A percentile compares a stretch with the other conserved stretches of the same genome.
Conservation (phyloP, 2,113 vertebrate species). For the Cichladusa arquata region DNA sequence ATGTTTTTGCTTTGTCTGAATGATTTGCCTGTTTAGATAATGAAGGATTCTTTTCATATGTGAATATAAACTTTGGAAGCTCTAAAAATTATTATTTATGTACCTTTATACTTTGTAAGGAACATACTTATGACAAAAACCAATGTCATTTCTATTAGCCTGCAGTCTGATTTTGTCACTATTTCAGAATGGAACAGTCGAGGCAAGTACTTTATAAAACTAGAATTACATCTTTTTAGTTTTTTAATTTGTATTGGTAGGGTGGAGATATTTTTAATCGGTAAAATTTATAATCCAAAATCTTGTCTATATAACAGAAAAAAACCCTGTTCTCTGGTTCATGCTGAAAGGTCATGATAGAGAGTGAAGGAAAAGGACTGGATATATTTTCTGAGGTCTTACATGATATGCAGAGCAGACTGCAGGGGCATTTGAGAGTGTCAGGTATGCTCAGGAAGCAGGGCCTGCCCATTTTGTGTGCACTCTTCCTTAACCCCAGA, state of each 20-base stretch:
- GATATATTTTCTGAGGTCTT: neutral
- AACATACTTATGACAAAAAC: neutral
- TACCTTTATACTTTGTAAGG: neutral
- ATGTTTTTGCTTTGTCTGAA: neutral
- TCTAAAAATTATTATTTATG: neutral
- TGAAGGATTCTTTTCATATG: neutral
- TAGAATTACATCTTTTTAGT: accelerated
- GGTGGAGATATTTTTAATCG: neutral
- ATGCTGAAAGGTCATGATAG: neutral
- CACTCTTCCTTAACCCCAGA: neutral
- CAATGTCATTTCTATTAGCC: neutral
- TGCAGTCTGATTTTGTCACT: neutral
- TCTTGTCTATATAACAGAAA: neutral
- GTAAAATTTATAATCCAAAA: neutral
- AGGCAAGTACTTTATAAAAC: neutral
- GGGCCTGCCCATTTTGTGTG: neutral
- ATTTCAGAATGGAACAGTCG: neutral
- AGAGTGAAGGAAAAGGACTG: neutral
- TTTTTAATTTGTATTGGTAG: neutral
- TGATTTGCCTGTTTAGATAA: neutral
- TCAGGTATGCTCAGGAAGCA: neutral
- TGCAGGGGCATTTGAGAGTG: neutral
- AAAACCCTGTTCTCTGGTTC: accelerated
- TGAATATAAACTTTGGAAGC: neutral
- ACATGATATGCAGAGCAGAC: neutral